A percentile compares a stretch with the other conserved stretches of the same genome.
These are phyloP conservation scores for Phortica okadai DNA, from an alignment of 2,888 invertebrate genomes.

Conservation along the genomic window DNA sequence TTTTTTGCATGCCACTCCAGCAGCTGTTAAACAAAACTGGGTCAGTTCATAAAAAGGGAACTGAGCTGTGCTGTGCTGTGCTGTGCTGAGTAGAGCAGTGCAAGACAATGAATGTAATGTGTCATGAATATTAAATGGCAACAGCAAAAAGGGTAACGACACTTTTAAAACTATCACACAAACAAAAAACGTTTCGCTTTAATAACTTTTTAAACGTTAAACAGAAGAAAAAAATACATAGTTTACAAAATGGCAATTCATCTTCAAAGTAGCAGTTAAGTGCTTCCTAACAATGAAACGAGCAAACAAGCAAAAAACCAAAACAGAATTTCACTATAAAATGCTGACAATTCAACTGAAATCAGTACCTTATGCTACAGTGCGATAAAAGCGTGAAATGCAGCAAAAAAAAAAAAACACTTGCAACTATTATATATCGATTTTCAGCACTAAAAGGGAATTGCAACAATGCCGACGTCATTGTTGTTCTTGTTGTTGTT, in stretches of 20 bases:
- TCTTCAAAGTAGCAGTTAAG: not conserved
- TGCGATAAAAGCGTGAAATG: not conserved
- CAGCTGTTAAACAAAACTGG: not conserved
- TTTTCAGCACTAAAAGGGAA: not conserved
- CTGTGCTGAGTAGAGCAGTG: not conserved
- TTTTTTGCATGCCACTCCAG: not conserved
- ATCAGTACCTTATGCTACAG: too few species aligned
- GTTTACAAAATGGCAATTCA: not conserved
- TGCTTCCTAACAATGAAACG: not conserved
- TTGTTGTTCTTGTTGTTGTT: too few species aligned
- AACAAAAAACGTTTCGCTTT: not conserved
- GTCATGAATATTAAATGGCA: not conserved
- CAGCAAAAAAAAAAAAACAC: not conserved
- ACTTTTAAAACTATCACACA: not conserved
- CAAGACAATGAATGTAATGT: not conserved
- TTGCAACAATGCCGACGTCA: not conserved
- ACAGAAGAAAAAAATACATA: too few species aligned
- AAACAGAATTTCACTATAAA: too few species aligned
- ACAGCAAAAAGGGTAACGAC: too few species aligned
- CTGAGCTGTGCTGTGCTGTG: not conserved
- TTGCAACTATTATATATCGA: conserved; percentile 20
- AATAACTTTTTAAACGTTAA: not conserved
- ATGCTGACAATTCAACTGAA: too few species aligned
- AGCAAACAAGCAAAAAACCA: not conserved
- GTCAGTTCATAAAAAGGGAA: conserved; percentile 6